These are phyloP conservation scores for Caenorhabditis sp. DNA, from an alignment of 2,888 invertebrate genomes.

Conservation along the genomic window DNA sequence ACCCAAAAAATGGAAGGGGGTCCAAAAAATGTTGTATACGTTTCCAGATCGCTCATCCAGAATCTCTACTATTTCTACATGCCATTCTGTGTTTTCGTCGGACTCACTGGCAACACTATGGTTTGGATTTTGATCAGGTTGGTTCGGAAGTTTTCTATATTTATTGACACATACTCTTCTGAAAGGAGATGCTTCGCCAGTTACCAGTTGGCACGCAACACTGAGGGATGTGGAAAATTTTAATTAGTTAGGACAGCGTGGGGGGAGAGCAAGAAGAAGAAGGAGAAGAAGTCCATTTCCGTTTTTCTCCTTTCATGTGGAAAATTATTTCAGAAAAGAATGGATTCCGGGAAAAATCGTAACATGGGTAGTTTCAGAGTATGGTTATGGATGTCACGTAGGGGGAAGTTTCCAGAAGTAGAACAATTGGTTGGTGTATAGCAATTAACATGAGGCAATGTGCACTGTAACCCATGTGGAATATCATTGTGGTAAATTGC, in stretches of 20 bases:
- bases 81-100: slow-evolving; percentile 80
- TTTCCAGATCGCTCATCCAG: slow-evolving; percentile 64
- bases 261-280: background rate
- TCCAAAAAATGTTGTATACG: slow-evolving; percentile 4
- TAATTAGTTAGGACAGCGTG: slow-evolving; percentile 52
- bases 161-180: slow-evolving; percentile 10
- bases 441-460: background rate
- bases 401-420: background rate
- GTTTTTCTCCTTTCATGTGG: slow-evolving; percentile 29
- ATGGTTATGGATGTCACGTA: slow-evolving; percentile 1
- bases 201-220: slow-evolving; percentile 35
- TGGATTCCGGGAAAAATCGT: slow-evolving; percentile 17
- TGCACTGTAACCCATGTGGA: too few relatives aligned
- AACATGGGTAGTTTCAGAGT: background rate
- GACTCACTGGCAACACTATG: slow-evolving; percentile 81
- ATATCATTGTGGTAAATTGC: too few relatives aligned
- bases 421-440: too few relatives aligned
- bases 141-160: slow-evolving; percentile 27
- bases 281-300: slow-evolving; percentile 40
- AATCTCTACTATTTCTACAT: slow-evolving; percentile 79
- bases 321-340: slow-evolving; percentile 19
- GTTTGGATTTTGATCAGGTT: slow-evolving; percentile 81
- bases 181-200: slow-evolving; percentile 2
- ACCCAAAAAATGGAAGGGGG: slow-evolving; percentile 21
- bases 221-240: slow-evolving; percentile 40